Evolutionary conservation across 2,888 invertebrate species (phyloP).

Genomic region (Hartigia nigra): DNA sequence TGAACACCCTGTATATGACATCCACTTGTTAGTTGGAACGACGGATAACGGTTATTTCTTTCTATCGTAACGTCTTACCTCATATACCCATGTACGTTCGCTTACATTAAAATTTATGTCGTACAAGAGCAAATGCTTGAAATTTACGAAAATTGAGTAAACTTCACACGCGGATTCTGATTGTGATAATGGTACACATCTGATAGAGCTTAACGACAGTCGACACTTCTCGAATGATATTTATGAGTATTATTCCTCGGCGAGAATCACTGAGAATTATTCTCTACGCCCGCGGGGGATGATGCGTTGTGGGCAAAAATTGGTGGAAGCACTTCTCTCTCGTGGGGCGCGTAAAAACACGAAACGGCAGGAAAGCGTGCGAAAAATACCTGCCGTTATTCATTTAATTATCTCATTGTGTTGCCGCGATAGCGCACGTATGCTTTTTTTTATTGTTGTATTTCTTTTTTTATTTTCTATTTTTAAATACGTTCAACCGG

Average conservation of each 20-base stretch:
- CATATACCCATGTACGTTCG: neutral
- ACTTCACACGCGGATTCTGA: neutral
- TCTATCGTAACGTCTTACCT: neutral
- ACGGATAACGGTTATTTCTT: neutral
- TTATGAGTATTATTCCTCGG: neutral
- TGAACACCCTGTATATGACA: neutral
- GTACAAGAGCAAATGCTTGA: neutral
- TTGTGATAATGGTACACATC: neutral
- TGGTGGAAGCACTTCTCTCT: neutral
- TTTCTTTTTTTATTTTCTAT: neutral
- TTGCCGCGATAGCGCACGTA: neutral
- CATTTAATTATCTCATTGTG: neutral
- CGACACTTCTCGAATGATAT: neutral
- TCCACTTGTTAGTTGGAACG: neutral
- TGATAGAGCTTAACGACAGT: neutral
- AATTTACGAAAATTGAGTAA: neutral
- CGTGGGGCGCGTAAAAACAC: neutral
- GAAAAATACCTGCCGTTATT: slow-evolving; percentile 12
- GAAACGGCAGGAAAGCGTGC: slow-evolving; percentile 7
- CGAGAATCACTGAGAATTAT: neutral
- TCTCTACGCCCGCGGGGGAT: neutral
- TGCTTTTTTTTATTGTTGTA: neutral
- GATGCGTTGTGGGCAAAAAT: neutral
- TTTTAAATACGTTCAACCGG: too few relatives aligned
- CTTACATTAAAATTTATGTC: neutral